Conservation (phyloP, 2,797 vertebrate species). For the Paramormyrops hopkinsi region DNA sequence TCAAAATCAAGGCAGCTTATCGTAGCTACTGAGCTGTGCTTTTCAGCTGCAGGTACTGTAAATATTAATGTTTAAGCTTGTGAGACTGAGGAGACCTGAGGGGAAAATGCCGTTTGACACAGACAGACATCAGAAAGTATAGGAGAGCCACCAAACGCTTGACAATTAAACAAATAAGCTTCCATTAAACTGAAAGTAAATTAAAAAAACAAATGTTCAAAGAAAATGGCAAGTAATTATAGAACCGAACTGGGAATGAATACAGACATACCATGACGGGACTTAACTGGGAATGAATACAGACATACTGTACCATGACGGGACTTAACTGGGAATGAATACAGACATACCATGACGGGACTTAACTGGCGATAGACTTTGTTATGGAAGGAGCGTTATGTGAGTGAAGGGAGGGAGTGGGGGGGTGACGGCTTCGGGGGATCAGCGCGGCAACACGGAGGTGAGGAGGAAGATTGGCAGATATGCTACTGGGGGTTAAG, state of each 20-base stretch:
- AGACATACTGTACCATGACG: background rate
- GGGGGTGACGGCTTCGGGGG: background rate
- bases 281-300: background rate
- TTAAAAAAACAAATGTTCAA: background rate
- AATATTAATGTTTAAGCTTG: background rate
- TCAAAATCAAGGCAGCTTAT: background rate
- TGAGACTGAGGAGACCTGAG: background rate
- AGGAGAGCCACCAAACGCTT: background rate
- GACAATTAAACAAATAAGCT: background rate
- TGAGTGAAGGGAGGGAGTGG: background rate
- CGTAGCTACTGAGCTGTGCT: background rate
- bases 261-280: background rate
- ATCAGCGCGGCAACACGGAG: background rate
- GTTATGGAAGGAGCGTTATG: background rate
- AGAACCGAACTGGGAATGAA: background rate
- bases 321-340: background rate
- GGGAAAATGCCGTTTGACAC: background rate
- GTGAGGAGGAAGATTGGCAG: slow-evolving; percentile 3
- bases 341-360: background rate
- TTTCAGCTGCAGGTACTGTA: background rate
- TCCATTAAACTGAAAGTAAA: background rate
- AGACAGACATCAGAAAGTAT: background rate
- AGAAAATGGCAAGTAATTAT: background rate
- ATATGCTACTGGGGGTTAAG: slow-evolving; percentile 9
- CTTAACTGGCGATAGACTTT: background rate